phyloP scores from a whole-genome alignment of 2,888 invertebrate species.

The Phania funesta region DNA sequence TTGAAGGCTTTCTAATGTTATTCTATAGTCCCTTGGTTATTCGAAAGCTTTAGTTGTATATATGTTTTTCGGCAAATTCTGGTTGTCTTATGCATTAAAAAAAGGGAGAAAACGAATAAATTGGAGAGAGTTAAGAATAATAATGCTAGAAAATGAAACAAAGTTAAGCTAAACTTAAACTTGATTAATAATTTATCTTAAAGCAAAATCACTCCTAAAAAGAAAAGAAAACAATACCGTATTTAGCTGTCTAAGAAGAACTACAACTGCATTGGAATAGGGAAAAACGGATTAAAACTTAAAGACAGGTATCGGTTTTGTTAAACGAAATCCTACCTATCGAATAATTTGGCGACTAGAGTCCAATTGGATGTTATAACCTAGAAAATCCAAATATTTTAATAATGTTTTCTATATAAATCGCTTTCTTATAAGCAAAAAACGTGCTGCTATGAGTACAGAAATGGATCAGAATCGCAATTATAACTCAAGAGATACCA shows the following conservation, averaged over 20 bases:
- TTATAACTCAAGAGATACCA: too few relatives aligned
- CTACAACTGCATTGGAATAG: background rate
- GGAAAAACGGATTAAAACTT: background rate
- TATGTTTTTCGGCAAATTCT: background rate
- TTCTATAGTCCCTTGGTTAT: background rate
- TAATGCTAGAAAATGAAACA: constrained; percentile 32
- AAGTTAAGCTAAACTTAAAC: constrained; percentile 58
- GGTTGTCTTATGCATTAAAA: constrained; percentile 1
- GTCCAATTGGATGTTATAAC: too few relatives aligned
- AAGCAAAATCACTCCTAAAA: constrained; percentile 8
- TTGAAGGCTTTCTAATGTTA: background rate
- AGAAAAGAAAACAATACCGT: background rate
- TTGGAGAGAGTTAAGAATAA: constrained; percentile 15
- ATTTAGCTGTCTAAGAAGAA: background rate
- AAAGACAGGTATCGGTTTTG: too few relatives aligned
- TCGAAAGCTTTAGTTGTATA: background rate
- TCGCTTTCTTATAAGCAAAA: too few relatives aligned
- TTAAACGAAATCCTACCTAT: too few relatives aligned
- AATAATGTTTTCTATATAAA: too few relatives aligned
- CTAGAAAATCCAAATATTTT: too few relatives aligned
- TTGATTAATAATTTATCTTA: constrained; percentile 65
- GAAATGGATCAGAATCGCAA: too few relatives aligned
- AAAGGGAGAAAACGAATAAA: background rate
- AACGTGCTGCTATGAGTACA: too few relatives aligned
- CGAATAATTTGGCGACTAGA: too few relatives aligned